These are phyloP conservation scores for Eulemur coronatus DNA, from an alignment of 2,797 vertebrate genomes.

Conservation along the genomic window DNA sequence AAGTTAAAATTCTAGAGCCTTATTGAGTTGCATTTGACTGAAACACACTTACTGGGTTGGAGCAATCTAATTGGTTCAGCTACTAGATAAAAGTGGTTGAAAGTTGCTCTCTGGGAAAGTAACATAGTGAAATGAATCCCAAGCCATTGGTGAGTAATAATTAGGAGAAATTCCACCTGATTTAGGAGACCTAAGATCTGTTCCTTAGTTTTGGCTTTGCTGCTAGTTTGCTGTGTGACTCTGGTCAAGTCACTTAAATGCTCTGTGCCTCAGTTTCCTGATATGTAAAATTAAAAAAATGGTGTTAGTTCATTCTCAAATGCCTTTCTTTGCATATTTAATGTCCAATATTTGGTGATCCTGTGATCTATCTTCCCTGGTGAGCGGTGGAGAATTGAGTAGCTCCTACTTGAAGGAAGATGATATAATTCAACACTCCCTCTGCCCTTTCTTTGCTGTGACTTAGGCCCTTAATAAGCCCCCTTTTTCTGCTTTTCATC, in stretches of 20 bases:
- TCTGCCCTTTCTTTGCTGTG: neutral
- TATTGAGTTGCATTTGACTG: neutral
- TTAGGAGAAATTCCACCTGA: neutral
- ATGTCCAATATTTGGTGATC: neutral
- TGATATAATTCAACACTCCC: no score
- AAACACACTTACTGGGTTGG: neutral
- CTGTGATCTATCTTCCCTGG: no score
- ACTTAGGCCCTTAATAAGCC: neutral
- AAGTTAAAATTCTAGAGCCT: neutral
- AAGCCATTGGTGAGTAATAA: neutral
- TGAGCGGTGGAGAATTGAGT: neutral
- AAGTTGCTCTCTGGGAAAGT: neutral
- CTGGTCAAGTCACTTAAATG: neutral
- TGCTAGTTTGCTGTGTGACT: neutral
- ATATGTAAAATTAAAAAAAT: neutral
- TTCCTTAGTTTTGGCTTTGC: neutral
- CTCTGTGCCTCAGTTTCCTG: neutral
- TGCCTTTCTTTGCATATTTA: neutral
- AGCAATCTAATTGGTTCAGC: neutral
- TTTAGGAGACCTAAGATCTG: neutral
- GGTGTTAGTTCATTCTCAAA: neutral
- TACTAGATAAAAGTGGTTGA: neutral
- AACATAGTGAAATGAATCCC: neutral
- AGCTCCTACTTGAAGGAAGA: neutral
- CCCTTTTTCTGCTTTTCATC: slow-evolving; percentile 25